These are phyloP conservation scores for Phymorhynchus buccinoides DNA, from an alignment of 1,140 invertebrate genomes.

Conservation along the genomic window DNA sequence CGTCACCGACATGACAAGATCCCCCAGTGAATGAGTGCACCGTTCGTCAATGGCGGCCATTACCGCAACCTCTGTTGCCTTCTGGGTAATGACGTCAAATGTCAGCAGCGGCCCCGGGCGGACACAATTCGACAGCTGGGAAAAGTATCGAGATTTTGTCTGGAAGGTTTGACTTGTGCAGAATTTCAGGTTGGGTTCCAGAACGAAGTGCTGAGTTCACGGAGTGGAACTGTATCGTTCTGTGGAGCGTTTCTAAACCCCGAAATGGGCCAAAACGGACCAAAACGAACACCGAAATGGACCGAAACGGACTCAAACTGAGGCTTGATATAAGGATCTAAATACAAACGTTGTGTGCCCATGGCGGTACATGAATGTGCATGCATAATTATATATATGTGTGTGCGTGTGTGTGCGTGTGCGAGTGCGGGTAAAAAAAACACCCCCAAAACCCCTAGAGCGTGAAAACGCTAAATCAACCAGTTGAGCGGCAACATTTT, in stretches of 20 bases:
- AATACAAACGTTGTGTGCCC: no score
- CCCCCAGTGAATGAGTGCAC: constrained; percentile 16
- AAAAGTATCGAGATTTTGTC: constrained; percentile 38
- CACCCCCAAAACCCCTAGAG: no score
- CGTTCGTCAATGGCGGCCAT: not conserved
- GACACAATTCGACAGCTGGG: constrained; percentile 27
- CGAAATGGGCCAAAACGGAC: no score
- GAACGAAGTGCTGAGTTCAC: not conserved
- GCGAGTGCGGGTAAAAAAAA: no score
- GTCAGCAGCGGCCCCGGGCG: constrained; percentile 27
- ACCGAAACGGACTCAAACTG: no score
- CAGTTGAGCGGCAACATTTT: no score
- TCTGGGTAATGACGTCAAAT: constrained; percentile 30
- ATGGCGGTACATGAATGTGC: no score
- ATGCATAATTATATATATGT: no score
- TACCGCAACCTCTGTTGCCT: not conserved
- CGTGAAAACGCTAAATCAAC: no score
- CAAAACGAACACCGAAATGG: no score
- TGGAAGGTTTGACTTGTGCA: constrained; percentile 9
- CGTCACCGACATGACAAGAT: not conserved
- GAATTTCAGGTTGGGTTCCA: not conserved
- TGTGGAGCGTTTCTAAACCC: not conserved
- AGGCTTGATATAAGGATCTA: no score
- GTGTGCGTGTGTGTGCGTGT: no score
- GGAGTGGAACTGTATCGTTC: not conserved